phyloP scores from a whole-genome alignment of 2,113 vertebrate genomes.

The Baryphthengus martii region DNA sequence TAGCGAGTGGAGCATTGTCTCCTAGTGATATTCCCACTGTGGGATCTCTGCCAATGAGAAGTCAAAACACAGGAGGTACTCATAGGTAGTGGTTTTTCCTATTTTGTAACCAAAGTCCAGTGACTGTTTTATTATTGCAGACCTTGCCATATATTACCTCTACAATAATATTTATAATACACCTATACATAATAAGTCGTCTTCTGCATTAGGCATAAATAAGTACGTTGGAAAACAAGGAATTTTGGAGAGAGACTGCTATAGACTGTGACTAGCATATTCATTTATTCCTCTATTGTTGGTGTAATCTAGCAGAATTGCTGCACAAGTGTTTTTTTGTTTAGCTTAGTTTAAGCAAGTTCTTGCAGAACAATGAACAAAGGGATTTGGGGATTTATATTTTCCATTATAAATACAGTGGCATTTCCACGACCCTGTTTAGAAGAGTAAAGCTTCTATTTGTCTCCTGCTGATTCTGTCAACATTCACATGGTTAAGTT shows the following conservation, averaged over 20 bases:
- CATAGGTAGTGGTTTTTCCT: background rate
- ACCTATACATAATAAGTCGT: background rate
- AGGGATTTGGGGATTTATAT: conserved; percentile 25
- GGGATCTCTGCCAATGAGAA: background rate
- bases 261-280: background rate
- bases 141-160: background rate
- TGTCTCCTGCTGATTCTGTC: conserved; percentile 59
- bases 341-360: conserved; percentile 10
- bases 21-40: background rate
- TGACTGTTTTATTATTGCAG: background rate
- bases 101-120: background rate
- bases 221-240: background rate
- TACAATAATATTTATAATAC: background rate
- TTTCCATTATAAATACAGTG: conserved; percentile 15
- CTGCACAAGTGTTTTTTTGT: conserved; percentile 1
- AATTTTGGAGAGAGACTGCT: background rate
- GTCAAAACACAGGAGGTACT: background rate
- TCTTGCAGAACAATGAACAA: conserved; percentile 32
- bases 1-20: background rate
- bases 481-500: conserved; percentile 39
- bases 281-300: background rate
- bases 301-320: background rate
- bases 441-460: conserved; percentile 59
- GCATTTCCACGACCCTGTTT: conserved; percentile 52
- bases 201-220: background rate